These are phyloP conservation scores for Coregonus suidteri DNA, from an alignment of 2,797 vertebrate species.

Conservation along the genomic window DNA sequence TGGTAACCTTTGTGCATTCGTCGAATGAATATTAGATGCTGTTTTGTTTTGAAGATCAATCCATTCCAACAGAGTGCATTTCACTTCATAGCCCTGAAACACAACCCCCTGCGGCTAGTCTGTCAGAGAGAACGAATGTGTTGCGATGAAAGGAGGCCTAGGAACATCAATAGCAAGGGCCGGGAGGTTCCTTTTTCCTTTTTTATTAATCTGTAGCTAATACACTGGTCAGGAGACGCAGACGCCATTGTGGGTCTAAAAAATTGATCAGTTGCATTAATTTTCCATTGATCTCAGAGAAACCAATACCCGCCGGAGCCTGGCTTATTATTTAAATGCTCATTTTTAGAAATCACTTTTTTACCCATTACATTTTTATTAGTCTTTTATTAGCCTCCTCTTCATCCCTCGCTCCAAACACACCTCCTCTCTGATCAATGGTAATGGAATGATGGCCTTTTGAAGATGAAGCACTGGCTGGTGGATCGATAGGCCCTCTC, in stretches of 20 bases:
- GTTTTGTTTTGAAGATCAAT: constrained; percentile 76
- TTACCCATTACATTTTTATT: constrained; percentile 89
- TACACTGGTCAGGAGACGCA: constrained; percentile 58
- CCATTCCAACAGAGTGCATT: constrained; percentile 69
- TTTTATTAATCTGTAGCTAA: constrained; percentile 70
- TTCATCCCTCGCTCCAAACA: background rate
- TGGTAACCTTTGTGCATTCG: constrained; percentile 66
- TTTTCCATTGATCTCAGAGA: constrained; percentile 68
- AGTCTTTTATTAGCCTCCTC: constrained; percentile 75
- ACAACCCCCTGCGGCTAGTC: constrained; percentile 67
- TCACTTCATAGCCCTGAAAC: constrained; percentile 66
- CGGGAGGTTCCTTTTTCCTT: constrained; percentile 54
- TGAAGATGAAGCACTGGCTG: constrained; percentile 86
- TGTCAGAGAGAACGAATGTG: constrained; percentile 71
- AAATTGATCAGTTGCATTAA: constrained; percentile 68
- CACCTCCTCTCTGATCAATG: constrained; percentile 81
- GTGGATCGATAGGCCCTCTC: constrained; percentile 90
- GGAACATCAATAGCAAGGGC: constrained; percentile 61
- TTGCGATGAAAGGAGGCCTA: constrained; percentile 66
- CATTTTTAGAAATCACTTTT: constrained; percentile 88
- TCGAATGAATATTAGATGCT: constrained; percentile 80
- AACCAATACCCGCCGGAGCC: constrained; percentile 59
- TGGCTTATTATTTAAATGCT: constrained; percentile 78
- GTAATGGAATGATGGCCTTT: constrained; percentile 92
- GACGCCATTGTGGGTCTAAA: constrained; percentile 39